Base-by-base conservation (phyloP, 2,888 invertebrate species). In the Gasteruption jaculator region DNA sequence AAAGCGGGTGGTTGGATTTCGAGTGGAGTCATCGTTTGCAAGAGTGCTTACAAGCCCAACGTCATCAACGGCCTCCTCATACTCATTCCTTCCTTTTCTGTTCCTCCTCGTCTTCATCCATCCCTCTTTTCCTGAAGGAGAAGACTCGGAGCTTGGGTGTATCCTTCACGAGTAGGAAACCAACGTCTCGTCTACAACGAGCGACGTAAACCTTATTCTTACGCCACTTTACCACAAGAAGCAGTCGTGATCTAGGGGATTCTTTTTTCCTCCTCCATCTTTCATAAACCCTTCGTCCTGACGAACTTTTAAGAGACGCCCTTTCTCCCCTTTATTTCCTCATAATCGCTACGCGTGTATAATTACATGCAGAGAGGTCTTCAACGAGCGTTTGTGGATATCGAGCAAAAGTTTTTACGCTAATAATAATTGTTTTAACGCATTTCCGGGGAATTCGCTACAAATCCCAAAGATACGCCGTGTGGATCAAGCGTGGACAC, bases 171-270 rank as follows among this genome's bases (percentile, higher is more conserved):
- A 55, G 57, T 49, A 48, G 48, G n/a, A n/a, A n/a, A n/a, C n/a
- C 52, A 48, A 49, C 51, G 52, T 50, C 50, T 52, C 56, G 52
- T 55, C 51, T 53, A 50, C 50, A 49, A 54, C 54, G 43, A 43
- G 42, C 53, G 56, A 54, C 53, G 61, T 57, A 68, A 68, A 69
- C 67, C 67, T 71, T 69, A 70, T 69, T 69, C 70, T 71, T 70
- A 67, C 65, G 65, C 68, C 58, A 66, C 68, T 68, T 63, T 66
- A 56, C 55, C 58, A 62, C 60, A 60, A 65, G 62, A 64, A 64
- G 61, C 60, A 59, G 62, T 50, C 54, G 49, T 56, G 53, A 46
- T n/a, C n/a, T n/a, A 53, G 58, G 59, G 57, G 53, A 48, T 46
- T 45, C 50, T 34, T 43, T n/a, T n/a, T n/a, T n/a, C n/a, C n/a